Evolutionary conservation across 2,888 invertebrate genomes (phyloP), one percentile per base, ranked within the genome.

Genomic region (Dorcus parallelipipedus): DNA sequence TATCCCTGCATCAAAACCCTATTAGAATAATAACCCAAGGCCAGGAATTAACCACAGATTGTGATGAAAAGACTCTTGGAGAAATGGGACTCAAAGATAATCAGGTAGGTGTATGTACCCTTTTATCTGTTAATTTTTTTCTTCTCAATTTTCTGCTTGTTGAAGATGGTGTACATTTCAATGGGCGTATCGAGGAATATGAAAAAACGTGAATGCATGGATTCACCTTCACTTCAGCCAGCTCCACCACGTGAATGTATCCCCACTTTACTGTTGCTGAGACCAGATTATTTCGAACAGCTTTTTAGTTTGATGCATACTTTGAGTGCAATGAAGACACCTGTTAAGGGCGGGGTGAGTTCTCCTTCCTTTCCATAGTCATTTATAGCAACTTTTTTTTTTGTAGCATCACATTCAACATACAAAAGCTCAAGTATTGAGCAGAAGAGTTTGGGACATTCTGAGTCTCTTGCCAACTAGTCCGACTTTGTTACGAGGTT

Each of bases 81-180:
- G 96, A 96, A 76, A 90, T 95, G 83, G 94, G 95, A 20, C 94
- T 96, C 74, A 97, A 96, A 75, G 96, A 97, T 75, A 89, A 91
- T 74, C 96, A 95, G 84, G 89, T 89, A 68, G 56, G 57, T 48
- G 52, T 52, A 51, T 33, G 38, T 39, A 56, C 38, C 41, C 20
- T 49, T 6, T 33, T 6, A 33, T 33, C 1, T 4, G 26, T 33
- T 33, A 5, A 33, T 33, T 33, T 26, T 26, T 33, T 33, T 33
- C n/a, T 33, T 33, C 20, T 33, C 26, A 5, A 33, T 45, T 17
- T 43, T 8, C 10, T 17, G 3, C 10, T 39, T 20, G 38, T 69
- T 66, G 5, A 76, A 91, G 88, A 81, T 95, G 78, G 91, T 96
- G 49, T 95, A 94, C 78, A 93, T 95, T 54, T 95, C 95, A 0